Conservation (phyloP, 2,113 vertebrate genomes). For the Datnioides undecimradiatus region DNA sequence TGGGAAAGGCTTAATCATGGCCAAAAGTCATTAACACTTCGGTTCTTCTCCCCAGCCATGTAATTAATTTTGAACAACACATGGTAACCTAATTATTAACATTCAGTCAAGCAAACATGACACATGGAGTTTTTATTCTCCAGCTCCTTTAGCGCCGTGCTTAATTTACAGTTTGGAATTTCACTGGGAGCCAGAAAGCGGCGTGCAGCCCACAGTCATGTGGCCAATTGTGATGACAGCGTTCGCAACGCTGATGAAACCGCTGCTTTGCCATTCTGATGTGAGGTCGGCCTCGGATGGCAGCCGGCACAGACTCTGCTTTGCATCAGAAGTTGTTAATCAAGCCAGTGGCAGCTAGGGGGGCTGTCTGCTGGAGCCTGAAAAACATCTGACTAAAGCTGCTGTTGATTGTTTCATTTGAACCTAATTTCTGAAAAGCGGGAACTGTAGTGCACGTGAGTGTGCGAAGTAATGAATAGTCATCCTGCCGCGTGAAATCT, state of each 20-base stretch:
- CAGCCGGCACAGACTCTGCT: conserved; percentile 37
- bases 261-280: conserved; percentile 32
- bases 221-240: conserved; percentile 43
- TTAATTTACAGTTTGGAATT: conserved; percentile 54
- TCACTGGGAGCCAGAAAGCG: conserved; percentile 27
- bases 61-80: conserved; percentile 10
- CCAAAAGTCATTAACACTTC: conserved; percentile 5
- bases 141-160: conserved; percentile 7
- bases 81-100: conserved; percentile 25
- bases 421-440: conserved; percentile 45
- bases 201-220: conserved; percentile 36
- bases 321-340: conserved; percentile 56
- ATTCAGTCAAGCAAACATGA: conserved; percentile 18
- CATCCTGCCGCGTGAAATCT: not conserved
- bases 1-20: not conserved
- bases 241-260: conserved; percentile 61
- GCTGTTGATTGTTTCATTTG: conserved; percentile 45
- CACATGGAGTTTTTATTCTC: conserved; percentile 17
- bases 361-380: conserved; percentile 27
- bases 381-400: conserved; percentile 32
- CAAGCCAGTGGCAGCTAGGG: conserved; percentile 36
- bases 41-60: not conserved
- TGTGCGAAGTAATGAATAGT: conserved; percentile 36
- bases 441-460: not conserved
- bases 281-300: conserved; percentile 29